Percentiles rank a stretch among this genome's conserved stretches.
These are phyloP conservation scores for Eueides isabella DNA, from an alignment of 1,140 invertebrate genomes.

Conservation along the genomic window DNA sequence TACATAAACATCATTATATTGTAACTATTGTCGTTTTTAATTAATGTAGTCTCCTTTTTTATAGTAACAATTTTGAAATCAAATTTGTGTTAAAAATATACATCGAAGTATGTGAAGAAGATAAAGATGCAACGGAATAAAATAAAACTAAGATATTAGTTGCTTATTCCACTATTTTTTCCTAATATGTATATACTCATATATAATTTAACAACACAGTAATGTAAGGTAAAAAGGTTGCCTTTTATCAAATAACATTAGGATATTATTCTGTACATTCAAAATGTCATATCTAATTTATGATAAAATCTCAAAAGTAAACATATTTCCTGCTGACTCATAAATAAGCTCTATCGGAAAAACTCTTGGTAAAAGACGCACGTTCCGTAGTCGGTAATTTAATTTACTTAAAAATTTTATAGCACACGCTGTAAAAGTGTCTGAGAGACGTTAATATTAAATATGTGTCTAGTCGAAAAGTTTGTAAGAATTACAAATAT, in stretches of 20 bases:
- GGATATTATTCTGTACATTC: neutral
- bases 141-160: too few species aligned
- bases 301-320: neutral
- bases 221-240: neutral
- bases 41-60: too few species aligned
- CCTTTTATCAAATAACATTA: neutral
- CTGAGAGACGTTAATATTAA: conserved; percentile 3
- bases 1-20: too few species aligned
- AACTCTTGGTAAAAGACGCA: conserved; percentile 9
- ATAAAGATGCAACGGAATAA: too few species aligned
- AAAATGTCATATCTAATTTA: neutral
- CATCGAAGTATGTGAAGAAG: too few species aligned
- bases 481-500: neutral
- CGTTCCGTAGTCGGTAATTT: conserved; percentile 5
- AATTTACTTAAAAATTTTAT: conserved; percentile 22
- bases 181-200: too few species aligned
- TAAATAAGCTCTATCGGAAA: conserved; percentile 7
- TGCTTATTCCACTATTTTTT: too few species aligned
- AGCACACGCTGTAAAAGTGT: conserved; percentile 14
- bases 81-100: too few species aligned
- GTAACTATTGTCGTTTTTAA: too few species aligned
- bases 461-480: conserved; percentile 3
- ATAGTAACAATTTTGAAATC: too few species aligned
- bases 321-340: conserved; percentile 4
- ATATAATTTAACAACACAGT: too few species aligned